Evolutionary conservation across 1,140 invertebrate genomes (phyloP), one percentile per base, ranked within the genome.

Genomic region (Epicauta chinensis): DNA sequence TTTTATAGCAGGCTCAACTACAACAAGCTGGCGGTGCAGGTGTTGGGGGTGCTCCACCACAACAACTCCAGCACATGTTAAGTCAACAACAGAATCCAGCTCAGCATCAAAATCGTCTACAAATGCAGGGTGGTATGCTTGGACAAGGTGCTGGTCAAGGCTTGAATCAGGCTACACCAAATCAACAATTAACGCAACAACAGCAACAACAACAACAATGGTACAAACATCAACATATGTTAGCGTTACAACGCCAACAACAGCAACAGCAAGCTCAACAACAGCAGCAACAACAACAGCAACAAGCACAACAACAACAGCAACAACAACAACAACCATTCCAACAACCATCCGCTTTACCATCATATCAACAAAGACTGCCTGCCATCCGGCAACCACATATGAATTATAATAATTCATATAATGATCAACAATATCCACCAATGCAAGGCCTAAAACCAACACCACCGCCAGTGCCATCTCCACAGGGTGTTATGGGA

Each of bases 401-500:
- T 47, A 72, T 67, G 66, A 70, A 60, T 53, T 73, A 48, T 65
- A 72, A 55, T 61, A 75, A 64, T 59, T 67, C 63, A 29, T 70
- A 68, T 60, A 37, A 48, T 50, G 72, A 67, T 54, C 73, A 66
- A 58, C 71, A 69, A 62, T 67, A 67, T 51, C 54, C 68, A 6
- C 63, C 62, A 11, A 68, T 69, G 66, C 68, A 69, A 42, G 74
- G 71, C 55, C 73, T 80, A 69, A 86, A 85, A 65, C 80, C 80
- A 48, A 82, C 81, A 16, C 79, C 80, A 12, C 80, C 81, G 3
- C 79, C 82, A 4, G 79, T 81, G 51, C 81, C 81, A 31, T 80
- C 82, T 57, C 83, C 86, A 39, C 81, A 86, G 60, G 81, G 83
- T 51, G 83, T 86, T 48, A 86, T 88, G 80, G 86, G 84, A 12